Conservation (phyloP, 2,113 vertebrate genomes). For the Ptilorrhoa leucosticta region DNA sequence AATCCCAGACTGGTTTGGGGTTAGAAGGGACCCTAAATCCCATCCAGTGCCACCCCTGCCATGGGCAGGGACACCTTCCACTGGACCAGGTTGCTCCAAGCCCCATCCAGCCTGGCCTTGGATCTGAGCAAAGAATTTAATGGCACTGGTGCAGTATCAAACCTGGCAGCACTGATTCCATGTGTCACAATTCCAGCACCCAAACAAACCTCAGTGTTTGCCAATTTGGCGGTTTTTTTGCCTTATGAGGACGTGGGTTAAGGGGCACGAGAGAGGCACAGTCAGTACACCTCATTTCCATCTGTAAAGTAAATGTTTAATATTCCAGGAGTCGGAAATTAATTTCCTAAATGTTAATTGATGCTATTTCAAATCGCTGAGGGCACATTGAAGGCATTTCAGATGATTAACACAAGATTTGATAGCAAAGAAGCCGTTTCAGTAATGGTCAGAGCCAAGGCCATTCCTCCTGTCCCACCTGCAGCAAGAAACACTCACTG, state of each 20-base stretch:
- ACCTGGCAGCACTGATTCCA: not conserved
- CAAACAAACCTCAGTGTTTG: not conserved
- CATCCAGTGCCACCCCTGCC: not conserved
- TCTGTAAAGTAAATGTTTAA: conserved; percentile 43
- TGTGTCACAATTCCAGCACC: not conserved
- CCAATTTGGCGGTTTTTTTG: not conserved
- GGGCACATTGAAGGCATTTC: conserved; percentile 23
- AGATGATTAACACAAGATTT: not conserved
- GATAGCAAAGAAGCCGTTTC: not conserved
- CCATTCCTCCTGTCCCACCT: not conserved
- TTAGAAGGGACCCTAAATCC: not conserved
- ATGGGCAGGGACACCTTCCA: not conserved
- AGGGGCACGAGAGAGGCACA: not conserved
- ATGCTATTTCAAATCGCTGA: conserved; percentile 28
- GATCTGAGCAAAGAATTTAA: not conserved
- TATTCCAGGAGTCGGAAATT: conserved; percentile 1
- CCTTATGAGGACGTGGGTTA: not conserved
- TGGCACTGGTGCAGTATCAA: not conserved
- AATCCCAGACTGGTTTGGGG: not conserved
- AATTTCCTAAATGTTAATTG: conserved; percentile 64
- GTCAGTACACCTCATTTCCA: conserved; percentile 26
- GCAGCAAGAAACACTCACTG: not conserved
- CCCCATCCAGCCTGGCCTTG: not conserved
- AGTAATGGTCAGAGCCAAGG: not conserved
- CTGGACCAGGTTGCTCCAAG: not conserved